Conservation (phyloP, 2,113 vertebrate genomes). For the Rhinichthys klamathensis region DNA sequence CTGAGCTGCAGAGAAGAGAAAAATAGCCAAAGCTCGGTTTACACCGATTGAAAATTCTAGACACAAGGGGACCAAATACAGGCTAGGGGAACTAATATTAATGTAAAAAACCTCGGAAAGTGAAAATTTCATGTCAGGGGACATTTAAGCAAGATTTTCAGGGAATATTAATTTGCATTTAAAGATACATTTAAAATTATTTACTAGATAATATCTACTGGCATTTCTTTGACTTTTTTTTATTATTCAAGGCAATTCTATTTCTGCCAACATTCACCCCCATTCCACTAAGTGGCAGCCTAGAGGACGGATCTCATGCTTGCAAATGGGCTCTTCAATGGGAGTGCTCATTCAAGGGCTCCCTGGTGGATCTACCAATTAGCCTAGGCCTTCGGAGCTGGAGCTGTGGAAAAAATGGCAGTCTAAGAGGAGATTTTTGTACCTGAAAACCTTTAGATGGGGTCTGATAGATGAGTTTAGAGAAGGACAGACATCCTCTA, state of each 20-base stretch:
- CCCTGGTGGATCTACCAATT: conserved; percentile 22
- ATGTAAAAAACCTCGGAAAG: no score
- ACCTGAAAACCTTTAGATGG: background rate
- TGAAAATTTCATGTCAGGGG: no score
- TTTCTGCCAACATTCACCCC: background rate
- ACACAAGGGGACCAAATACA: no score
- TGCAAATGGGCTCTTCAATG: conserved; percentile 16
- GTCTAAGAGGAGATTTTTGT: background rate
- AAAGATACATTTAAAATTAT: background rate
- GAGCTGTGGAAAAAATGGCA: background rate
- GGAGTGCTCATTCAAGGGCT: conserved; percentile 19
- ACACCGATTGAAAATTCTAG: no score
- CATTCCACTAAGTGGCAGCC: conserved; percentile 10
- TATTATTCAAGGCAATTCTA: background rate
- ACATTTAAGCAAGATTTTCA: no score
- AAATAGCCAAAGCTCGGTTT: no score
- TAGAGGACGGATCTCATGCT: background rate
- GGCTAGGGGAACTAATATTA: no score
- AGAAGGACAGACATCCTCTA: background rate
- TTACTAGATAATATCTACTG: background rate
- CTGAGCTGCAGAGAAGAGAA: no score
- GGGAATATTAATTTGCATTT: no score
- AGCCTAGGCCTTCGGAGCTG: background rate
- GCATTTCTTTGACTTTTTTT: background rate
- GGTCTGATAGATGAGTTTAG: background rate